Evolutionary conservation across 1,140 invertebrate species (phyloP), one percentile per base, ranked within the genome.

Genomic region (Drosophila bocki): DNA sequence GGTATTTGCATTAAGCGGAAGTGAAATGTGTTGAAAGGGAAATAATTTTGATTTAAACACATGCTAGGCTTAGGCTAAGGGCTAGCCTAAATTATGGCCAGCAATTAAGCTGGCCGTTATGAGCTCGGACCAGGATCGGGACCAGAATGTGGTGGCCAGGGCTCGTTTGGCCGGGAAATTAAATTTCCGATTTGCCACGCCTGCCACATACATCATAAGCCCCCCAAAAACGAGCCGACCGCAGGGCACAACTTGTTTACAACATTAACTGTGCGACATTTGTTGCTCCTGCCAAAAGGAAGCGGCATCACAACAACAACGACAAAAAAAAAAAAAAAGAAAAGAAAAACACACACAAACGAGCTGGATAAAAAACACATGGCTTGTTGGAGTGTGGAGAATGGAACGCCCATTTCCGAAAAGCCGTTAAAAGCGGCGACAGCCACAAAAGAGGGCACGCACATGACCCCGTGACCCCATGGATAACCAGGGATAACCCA

Each of bases 241-340:
- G 59, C 50, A 67, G 29, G 41, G 61, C 63, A 82, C 80, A 78
- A 51, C 71, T 90, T 90, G 85, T 90, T 90, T 90, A 90, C 85
- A 90, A 74, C 85, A 90, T 90, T 90, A 90, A 90, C 85, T 90
- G 86, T 87, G 69, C 85, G 82, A 90, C 85, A 90, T 90, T 90
- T 90, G 85, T 90, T 90, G 85, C 85, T 60, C 68, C 68, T 53
- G 63, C 78, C 48, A 19, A 57, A 57, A 59, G n/a, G 44, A 63
- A 15, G 54, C 37, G 29, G 19, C 17, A 42, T 29, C 5, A 29
- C 26, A 29, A 29, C 26, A 6, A 29, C 26, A 6, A 26, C 8
- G 32, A 50, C 41, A 19, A 47, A 65, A 35, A 48, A 50, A 50
- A 45, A 19, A 47, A 65, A 35, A 48, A 11, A 63, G 76, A 39